A percentile compares a stretch with the other conserved stretches of the same genome.
Conservation (phyloP, 1,140 invertebrate species). For the Drosophila kurseongensis region DNA sequence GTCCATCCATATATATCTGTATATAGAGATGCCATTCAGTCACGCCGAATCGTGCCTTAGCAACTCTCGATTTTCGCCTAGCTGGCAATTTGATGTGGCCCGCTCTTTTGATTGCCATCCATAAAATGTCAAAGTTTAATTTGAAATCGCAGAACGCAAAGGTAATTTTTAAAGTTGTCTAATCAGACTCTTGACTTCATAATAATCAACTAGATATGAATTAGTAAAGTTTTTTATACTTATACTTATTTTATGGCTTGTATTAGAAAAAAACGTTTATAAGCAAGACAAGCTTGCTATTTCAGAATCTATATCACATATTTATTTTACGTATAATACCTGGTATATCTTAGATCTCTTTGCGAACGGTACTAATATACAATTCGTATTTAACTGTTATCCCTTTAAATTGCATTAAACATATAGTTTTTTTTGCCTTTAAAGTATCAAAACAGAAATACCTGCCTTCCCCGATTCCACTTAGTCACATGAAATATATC, state of each 20-base stretch:
- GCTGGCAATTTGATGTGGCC: conserved; percentile 32
- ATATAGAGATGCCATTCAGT: conserved; percentile 54
- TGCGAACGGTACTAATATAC: no score
- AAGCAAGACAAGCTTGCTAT: background rate
- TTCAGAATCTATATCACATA: no score
- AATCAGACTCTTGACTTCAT: no score
- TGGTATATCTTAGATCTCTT: no score
- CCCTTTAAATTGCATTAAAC: no score
- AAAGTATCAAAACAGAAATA: background rate
- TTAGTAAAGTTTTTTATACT: background rate
- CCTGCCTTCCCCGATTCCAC: no score
- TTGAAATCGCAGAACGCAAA: conserved; percentile 23
- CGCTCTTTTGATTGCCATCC: no score
- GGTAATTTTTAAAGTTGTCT: conserved; percentile 6
- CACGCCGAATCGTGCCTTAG: conserved; percentile 24
- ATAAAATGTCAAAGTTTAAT: conserved; percentile 38
- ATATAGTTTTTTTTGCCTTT: background rate
- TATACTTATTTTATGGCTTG: background rate
- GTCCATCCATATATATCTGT: conserved; percentile 3
- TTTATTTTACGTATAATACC: no score
- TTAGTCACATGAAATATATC: background rate
- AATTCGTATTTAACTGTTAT: no score
- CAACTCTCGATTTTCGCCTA: conserved; percentile 18
- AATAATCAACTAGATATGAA: background rate
- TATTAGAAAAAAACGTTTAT: background rate